Evolutionary conservation across 2,888 invertebrate genomes (phyloP), one percentile per base, ranked within the genome.

Genomic region (Siphlonurus alternatus): DNA sequence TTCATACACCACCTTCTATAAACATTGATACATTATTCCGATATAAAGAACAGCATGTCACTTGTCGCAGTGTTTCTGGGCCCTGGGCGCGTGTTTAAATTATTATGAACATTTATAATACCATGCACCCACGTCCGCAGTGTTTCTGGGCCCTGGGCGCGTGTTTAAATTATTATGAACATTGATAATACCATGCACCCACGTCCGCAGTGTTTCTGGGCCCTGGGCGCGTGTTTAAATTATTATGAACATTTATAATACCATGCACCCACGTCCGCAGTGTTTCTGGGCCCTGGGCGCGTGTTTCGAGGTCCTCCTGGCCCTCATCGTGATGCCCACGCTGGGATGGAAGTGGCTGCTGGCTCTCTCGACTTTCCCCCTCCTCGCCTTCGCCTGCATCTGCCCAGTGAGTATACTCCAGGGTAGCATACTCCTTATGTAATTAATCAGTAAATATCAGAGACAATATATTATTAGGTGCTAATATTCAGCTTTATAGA

Each of bases 221-320:
- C 95, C 1, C 80, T 96, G 59, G 96, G 96, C 51, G 93, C 95
- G 10, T 94, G 93, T 74, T 84, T 95, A n/a, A n/a, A n/a, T n/a
- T n/a, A n/a, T n/a, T n/a, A n/a, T n/a, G n/a, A n/a, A n/a, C n/a
- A n/a, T n/a, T n/a, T n/a, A n/a, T n/a, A n/a, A n/a, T n/a, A n/a
- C n/a, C n/a, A n/a, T 62, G 53, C 53, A 18, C 59, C 15, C 60
- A 64, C 61, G 23, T 23, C 53, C 20, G 61, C 75, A 91, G 89
- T 91, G 92, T 78, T 96, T 96, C 78, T 96, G 95, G 96, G 94
- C 95, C 1, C 80, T 96, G 59, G 96, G 96, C 51, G 93, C 95
- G 10, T 94, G 93, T 74, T 84, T 95, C 72, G 95, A 95, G 78
- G 93, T 94, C 61, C 84, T 93, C 22, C 77, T 96, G 67, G 95